Base-by-base conservation (phyloP, 1,140 invertebrate genomes). In the Leptinotarsa undecemlineata region DNA sequence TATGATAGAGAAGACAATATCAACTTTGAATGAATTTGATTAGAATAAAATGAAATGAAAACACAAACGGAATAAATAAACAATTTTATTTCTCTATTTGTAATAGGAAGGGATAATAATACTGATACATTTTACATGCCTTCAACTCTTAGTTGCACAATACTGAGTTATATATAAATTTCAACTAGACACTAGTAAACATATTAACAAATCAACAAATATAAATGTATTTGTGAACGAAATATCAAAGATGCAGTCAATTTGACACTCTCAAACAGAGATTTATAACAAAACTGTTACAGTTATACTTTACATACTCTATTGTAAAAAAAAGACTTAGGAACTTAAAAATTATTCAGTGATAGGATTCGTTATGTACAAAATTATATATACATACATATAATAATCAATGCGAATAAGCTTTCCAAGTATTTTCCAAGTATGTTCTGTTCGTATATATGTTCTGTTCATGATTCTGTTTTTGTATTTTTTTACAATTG, bases 71-170 rank as follows among this genome's bases (percentile, higher is more conserved):
- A 75, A 72, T 67, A 75, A 75, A 73, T 73, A 60, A 76, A 76
- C 75, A 75, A n/a, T 73, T 77, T 74, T 71, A 64, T 74, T 51
- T 73, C 17, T 57, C 51, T 72, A 74, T 81, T 79, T 70, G 66
- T 74, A 78, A 77, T 81, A 66, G 63, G 33, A 71, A 76, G 20
- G 68, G 51, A 72, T 69, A 68, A 72, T 76, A 77, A 77, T 77
- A 77, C 76, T 77, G 76, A 77, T 77, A 74, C 76, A 77, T 74
- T 71, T 73, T 67, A 61, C 57, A 69, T 69, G 66, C 68, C 51
- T 48, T 68, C 47, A 64, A 73, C 20, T 23, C 51, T 15, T 48
- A 66, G 70, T 64, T 20, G 47, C 17, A 72, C 20, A 72, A 26
- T n/a, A 63, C 42, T 64, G 66, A 72, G 15, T 21, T 64, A 72